Evolutionary conservation across 2,888 invertebrate genomes (phyloP).

Genomic region (Netelia inedita): DNA sequence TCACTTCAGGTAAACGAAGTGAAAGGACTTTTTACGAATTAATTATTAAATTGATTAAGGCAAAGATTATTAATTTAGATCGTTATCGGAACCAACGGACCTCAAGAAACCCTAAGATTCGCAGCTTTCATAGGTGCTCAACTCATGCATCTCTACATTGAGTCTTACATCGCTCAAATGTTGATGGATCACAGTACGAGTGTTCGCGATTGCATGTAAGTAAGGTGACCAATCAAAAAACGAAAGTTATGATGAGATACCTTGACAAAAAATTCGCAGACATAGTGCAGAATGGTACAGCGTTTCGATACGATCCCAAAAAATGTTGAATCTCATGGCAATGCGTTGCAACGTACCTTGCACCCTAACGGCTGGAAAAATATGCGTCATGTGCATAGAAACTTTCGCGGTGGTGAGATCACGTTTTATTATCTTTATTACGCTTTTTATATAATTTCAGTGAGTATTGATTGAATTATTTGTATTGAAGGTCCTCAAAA

Average conservation of each 20-base stretch:
- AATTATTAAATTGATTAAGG: neutral
- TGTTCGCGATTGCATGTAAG: slow-evolving; percentile 36
- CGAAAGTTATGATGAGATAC: too few species aligned
- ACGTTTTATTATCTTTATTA: neutral
- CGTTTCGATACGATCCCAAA: slow-evolving; percentile 18
- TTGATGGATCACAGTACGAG: slow-evolving; percentile 34
- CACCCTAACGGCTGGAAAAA: slow-evolving; percentile 45
- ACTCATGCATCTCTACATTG: slow-evolving; percentile 30
- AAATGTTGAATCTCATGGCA: slow-evolving; percentile 36
- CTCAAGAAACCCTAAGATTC: slow-evolving; percentile 16
- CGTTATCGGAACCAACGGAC: slow-evolving; percentile 2
- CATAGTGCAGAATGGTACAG: slow-evolving; percentile 35
- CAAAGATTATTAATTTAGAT: slow-evolving; percentile 4
- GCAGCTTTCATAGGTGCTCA: slow-evolving; percentile 5
- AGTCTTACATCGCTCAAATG: slow-evolving; percentile 24
- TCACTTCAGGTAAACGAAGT: slow-evolving; percentile 19
- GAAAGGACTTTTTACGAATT: neutral
- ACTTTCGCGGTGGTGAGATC: slow-evolving; percentile 40
- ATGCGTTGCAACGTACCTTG: slow-evolving; percentile 44
- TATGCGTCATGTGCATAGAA: slow-evolving; percentile 41
- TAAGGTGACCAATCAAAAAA: neutral
- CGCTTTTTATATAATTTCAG: neutral
- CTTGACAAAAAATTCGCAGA: neutral
- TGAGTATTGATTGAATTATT: neutral
- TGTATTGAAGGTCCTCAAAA: neutral